Evolutionary conservation across 2,113 vertebrate genomes (phyloP), one percentile per base, ranked within the genome.

Genomic region (Takifugu bimaculatus): DNA sequence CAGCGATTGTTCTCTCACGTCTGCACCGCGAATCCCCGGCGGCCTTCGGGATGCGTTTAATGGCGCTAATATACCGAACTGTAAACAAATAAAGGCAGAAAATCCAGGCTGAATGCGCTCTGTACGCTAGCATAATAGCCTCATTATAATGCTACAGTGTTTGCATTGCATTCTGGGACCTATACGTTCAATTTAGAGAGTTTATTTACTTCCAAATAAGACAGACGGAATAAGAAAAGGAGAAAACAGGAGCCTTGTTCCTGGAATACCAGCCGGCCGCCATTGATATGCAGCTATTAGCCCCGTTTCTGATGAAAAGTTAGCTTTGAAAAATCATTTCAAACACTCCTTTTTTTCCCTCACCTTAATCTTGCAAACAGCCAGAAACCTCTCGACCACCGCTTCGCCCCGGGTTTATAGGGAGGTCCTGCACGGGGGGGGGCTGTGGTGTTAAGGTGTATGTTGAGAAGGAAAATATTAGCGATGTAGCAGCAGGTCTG

Each of bases 361-460:
- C 20, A 20, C 20, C 20, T 20, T 20, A 20, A 20, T 20, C 20
- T 20, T 20, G 20, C 20, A 20, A 20, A 20, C 20, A 20, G 20
- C 20, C 20, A 20, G 20, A 20, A 20, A 20, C 20, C 20, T 20
- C 20, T 20, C 20, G 20, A 20, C 20, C 20, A 20, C 20, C 20
- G 20, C 20, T 20, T 20, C 20, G 80, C 70, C 82, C 60, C 70
- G 4, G 29, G 35, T 68, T 83, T 65, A 57, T 70, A 66, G 49
- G 27, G 7, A 68, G 63, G 81, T 67, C 83, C 78, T 67, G 65
- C 64, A 49, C 55, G 55, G 54, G 70, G 57, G 59, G 71, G 78
- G 78, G 69, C 63, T 53, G 51, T 74, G 20, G 69, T 63, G 75
- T 57, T 59, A 68, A 54, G 39, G 66, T 28, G n/a, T 42, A 50